A percentile compares a stretch with the other conserved stretches of the same genome.
phyloP scores from a whole-genome alignment of 1,140 invertebrate genomes.

The Drosophila jambulina region DNA sequence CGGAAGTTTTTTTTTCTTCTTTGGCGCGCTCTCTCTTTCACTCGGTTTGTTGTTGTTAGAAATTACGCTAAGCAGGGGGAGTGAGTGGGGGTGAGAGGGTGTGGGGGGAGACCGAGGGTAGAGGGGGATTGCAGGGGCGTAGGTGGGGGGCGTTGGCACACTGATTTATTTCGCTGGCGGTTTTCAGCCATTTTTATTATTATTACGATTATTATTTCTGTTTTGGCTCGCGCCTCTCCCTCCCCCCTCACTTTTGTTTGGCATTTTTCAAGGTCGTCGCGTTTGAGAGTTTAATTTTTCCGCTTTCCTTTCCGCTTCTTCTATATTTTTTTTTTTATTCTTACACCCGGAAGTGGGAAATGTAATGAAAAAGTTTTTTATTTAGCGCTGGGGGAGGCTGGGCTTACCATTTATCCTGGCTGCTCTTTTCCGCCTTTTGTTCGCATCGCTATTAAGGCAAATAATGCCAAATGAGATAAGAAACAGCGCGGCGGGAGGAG shows the following conservation, averaged over 20 bases:
- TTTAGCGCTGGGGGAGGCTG: conserved; percentile 40
- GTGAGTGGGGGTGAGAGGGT: conserved; percentile 4
- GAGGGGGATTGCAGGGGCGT: too few species aligned
- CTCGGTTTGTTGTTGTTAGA: conserved; percentile 59
- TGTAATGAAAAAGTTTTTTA: conserved; percentile 81
- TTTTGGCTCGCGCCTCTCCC: conserved; percentile 28
- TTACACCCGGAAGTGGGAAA: conserved; percentile 69
- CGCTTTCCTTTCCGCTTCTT: conserved; percentile 2
- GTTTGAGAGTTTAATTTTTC: conserved; percentile 51
- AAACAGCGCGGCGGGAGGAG: conserved; percentile 11
- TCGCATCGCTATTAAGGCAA: conserved; percentile 72
- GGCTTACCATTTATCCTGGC: conserved; percentile 27
- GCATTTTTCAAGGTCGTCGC: conserved; percentile 75
- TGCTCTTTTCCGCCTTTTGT: conserved; percentile 30
- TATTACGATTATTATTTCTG: conserved; percentile 81
- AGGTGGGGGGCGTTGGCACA: conserved; percentile 43
- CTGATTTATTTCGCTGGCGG: conserved; percentile 77
- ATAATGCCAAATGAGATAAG: conserved; percentile 81
- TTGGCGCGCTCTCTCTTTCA: conserved; percentile 20
- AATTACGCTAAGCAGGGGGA: conserved; percentile 68
- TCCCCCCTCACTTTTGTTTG: conserved; percentile 20
- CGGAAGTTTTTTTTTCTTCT: conserved; percentile 40
- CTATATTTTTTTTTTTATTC: background rate
- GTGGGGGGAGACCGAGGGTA: background rate
- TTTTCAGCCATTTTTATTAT: conserved; percentile 78